Conservation (phyloP, 2,888 invertebrate species). For the Drosophila meridionalis region DNA sequence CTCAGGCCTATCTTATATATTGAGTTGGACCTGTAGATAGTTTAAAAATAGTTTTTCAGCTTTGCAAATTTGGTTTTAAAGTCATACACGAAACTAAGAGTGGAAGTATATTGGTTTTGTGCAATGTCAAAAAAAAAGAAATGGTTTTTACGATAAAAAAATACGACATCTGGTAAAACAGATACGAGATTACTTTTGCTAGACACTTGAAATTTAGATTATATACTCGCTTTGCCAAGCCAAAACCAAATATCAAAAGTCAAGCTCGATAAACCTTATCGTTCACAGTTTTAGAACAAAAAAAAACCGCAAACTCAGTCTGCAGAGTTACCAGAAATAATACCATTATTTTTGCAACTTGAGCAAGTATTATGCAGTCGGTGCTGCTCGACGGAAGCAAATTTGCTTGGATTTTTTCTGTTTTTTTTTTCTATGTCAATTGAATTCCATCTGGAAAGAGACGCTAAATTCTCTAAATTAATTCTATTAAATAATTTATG, state of each 20-base stretch:
- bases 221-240: too few relatives aligned
- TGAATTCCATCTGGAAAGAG: neutral
- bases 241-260: too few relatives aligned
- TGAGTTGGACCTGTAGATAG: neutral
- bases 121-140: too few relatives aligned
- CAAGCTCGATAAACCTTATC: too few relatives aligned
- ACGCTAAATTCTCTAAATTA: neutral
- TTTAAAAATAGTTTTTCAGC: neutral
- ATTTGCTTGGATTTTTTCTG: neutral
- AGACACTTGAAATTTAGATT: too few relatives aligned
- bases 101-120: neutral
- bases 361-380: neutral
- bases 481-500: conserved; percentile 5
- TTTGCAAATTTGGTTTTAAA: neutral
- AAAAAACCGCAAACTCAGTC: neutral
- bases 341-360: neutral
- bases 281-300: too few relatives aligned
- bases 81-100: neutral
- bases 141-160: too few relatives aligned
- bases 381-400: neutral
- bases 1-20: neutral
- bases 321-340: neutral
- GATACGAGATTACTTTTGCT: too few relatives aligned
- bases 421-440: neutral
- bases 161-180: too few relatives aligned